Base-by-base conservation (phyloP, 2,888 invertebrate genomes). In the Crepidodera aurea region DNA sequence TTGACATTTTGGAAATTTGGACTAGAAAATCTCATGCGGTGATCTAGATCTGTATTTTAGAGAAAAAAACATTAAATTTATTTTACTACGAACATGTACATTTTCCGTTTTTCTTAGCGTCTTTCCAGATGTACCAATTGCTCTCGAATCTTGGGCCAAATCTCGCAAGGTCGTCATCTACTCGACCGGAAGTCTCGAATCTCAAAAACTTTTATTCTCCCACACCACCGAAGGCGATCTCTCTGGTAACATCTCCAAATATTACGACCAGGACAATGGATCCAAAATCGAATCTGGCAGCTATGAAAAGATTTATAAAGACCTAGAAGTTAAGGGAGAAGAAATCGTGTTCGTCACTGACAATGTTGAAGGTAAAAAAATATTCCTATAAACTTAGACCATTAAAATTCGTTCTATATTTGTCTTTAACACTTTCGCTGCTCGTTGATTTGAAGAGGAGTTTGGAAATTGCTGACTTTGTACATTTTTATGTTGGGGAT, bases 101-200 rank as follows among this genome's bases (percentile, higher is more conserved):
- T n/a, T n/a, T n/a, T n/a, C n/a, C n/a, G n/a, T n/a, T n/a, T n/a
- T 37, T 64, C 70, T 50, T 82, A 96, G 96, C 79, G 86, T 98
- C 22, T 98, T 90, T 78, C 87, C 90, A 7, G 98, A 98, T 82
- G 96, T 96, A 0, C 84, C 87, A 0, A 83, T 84, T 12, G 89
- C 90, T 1, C 83, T 98, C 46, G 85, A 90, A 75, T 82, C 84
- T 62, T 92, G 96, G 91, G 85, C 85, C 1, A 83, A 86, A 2
- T 81, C 84, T 10, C 67, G 67, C 39, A 90, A 89, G 19, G 83
- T 97, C 50, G 95, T 89, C 76, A 89, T 96, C 64, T 98, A 93
- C 80, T 97, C 97, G 0, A 96, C 96, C 19, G 97, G 96, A 46
- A 95, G 94, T 57, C 88, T 94, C 0, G 90, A 91, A 73, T 93